Evolutionary conservation across 2,113 vertebrate species (phyloP).

Genomic region (Microtus richardsoni): DNA sequence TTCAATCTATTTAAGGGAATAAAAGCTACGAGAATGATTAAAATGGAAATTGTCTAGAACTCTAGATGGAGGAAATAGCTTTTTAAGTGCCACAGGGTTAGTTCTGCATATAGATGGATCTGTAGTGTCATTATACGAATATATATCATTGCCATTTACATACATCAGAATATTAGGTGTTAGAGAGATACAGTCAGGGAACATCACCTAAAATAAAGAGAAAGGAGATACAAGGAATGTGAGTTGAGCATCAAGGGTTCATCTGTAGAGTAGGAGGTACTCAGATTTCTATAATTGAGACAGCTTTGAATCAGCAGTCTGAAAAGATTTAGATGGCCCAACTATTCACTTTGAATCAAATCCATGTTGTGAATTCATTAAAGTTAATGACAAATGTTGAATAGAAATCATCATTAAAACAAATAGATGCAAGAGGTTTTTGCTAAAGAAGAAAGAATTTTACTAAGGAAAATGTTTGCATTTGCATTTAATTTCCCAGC

Average conservation of each 20-base stretch:
- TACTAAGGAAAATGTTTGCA: slow-evolving; percentile 66
- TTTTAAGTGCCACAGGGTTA: slow-evolving; percentile 48
- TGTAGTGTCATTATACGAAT: slow-evolving; percentile 39
- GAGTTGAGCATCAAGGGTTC: slow-evolving; percentile 50
- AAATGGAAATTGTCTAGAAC: slow-evolving; percentile 68
- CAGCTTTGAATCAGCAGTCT: slow-evolving; percentile 11
- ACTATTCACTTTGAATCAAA: slow-evolving; percentile 46
- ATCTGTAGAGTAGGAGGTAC: neutral
- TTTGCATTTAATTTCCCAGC: slow-evolving; percentile 75
- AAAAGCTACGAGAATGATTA: slow-evolving; percentile 66
- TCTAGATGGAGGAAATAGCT: slow-evolving; percentile 40
- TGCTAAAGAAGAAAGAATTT: slow-evolving; percentile 53
- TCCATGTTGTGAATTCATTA: slow-evolving; percentile 64
- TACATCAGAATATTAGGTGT: slow-evolving; percentile 63
- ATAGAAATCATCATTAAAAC: slow-evolving; percentile 65
- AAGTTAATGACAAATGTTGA: slow-evolving; percentile 62
- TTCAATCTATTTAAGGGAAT: slow-evolving; percentile 71
- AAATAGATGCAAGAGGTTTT: slow-evolving; percentile 48
- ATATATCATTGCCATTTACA: slow-evolving; percentile 69
- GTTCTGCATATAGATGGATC: slow-evolving; percentile 54
- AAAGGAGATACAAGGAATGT: slow-evolving; percentile 33
- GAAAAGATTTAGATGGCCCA: slow-evolving; percentile 38
- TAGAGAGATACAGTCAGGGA: neutral
- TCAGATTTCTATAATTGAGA: neutral
- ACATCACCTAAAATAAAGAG: slow-evolving; percentile 50